Base-by-base conservation (phyloP, 2,797 vertebrate species). In the Pseudomugil gertrudae region DNA sequence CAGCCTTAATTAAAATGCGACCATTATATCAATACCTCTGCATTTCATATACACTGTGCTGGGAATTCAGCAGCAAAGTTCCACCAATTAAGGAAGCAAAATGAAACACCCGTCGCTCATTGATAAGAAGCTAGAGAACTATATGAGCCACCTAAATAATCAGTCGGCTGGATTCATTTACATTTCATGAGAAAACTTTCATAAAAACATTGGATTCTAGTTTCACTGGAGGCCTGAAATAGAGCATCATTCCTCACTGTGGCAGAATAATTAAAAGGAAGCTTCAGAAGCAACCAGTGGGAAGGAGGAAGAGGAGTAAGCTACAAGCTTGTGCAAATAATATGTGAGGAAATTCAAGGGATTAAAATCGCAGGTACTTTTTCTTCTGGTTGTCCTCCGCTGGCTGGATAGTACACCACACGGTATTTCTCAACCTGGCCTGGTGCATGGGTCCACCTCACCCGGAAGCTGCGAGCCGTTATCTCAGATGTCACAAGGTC, bases 341-440 rank as follows among this genome's bases (percentile, higher is more conserved):
- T 11, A 0, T 10, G 4, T 29, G 7, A 3, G 4, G 9, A 32
- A 53, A 40, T 29, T n/a, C n/a, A n/a, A n/a, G n/a, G n/a, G n/a
- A n/a, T n/a, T n/a, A n/a, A n/a, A n/a, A 47, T 50, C 5, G 1
- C 10, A 9, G 3, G 4, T 53, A 92, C 92, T 86, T 94, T 98
- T 93, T 97, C 98, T 0, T 99, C 97, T 0, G 98, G 98, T 73
- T 95, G 94, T 27, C 95, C 96, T 68, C 95, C 96, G 74, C 93
- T 95, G 69, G 95, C 94, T 0, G 97, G 96, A 74, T 99, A 96
- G 83, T 96, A 99, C 1, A 99, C 96, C 32, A 98, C 96, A 9
- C 97, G 94, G 91, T 99, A 99, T 71, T 97, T 98, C 87, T 96
- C 94, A 90, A 98, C 97, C 58, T 92, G 90, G 50, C 96, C 96